These are phyloP conservation scores for Whitmania pigra DNA, from an alignment of 1,140 invertebrate species.

Conservation along the genomic window DNA sequence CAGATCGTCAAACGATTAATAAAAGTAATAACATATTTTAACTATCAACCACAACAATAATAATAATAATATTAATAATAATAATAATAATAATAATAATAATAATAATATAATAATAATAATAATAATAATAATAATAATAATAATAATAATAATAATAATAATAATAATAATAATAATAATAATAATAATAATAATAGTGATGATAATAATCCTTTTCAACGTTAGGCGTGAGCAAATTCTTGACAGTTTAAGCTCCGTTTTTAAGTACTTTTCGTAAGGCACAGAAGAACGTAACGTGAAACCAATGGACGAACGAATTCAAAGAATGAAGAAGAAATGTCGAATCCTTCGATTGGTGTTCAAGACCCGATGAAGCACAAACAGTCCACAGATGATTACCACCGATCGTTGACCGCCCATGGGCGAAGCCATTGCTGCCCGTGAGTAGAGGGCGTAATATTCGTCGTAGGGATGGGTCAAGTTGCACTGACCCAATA, in stretches of 20 bases:
- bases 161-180: neutral
- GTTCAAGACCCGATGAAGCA: too few relatives aligned
- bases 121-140: neutral
- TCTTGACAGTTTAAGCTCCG: too few relatives aligned
- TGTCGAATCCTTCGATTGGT: too few relatives aligned
- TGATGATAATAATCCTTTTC: neutral
- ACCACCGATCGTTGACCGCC: neutral
- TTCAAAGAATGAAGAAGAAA: too few relatives aligned
- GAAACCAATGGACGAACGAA: too few relatives aligned
- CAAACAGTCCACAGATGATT: too few relatives aligned
- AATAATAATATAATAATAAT: neutral
- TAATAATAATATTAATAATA: neutral
- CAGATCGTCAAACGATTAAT: neutral
- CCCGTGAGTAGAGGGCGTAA: neutral
- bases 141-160: neutral
- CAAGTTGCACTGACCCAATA: conserved; percentile 5
- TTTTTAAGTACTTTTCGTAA: too few relatives aligned
- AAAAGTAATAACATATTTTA: neutral
- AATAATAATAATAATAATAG: conserved; percentile 5
- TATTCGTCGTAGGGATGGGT: conserved; percentile 12
- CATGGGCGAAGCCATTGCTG: neutral
- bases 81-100: neutral
- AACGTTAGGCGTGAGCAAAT: too few relatives aligned
- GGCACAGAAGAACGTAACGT: too few relatives aligned
- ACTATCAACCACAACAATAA: too few relatives aligned